A percentile compares a stretch with the other conserved stretches of the same genome.
phyloP scores from a whole-genome alignment of 2,888 invertebrate species.

The Drosophila mettleri region DNA sequence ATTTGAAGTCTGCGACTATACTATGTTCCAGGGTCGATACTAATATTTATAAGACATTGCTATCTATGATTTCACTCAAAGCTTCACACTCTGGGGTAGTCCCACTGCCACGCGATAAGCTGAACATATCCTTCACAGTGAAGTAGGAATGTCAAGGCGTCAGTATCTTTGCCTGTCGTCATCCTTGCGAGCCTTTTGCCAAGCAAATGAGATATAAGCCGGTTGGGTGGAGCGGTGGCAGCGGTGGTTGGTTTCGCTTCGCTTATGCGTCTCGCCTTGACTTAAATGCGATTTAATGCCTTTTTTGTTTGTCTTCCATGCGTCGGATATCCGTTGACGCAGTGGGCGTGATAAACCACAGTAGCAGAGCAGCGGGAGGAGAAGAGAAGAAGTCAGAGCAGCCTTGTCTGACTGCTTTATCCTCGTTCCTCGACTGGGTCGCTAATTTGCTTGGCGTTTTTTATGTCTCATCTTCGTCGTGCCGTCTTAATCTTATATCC shows the following conservation, averaged over 20 bases:
- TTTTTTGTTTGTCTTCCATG: conserved; percentile 81
- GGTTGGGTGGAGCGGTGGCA: conserved; percentile 1
- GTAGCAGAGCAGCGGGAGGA: conserved; percentile 1
- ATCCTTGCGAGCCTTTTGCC: conserved; percentile 30
- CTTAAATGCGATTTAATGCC: conserved; percentile 83
- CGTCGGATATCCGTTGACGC: conserved; percentile 78
- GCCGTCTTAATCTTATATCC: conserved; percentile 79
- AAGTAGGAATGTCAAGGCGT: conserved; percentile 33
- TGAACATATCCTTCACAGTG: conserved; percentile 38
- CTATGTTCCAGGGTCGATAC: conserved; percentile 10
- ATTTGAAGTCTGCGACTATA: background rate
- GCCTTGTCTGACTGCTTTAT: conserved; percentile 31
- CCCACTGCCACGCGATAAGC: conserved; percentile 35
- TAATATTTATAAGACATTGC: conserved; percentile 13
- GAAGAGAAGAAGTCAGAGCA: conserved; percentile 12
- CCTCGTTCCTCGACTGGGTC: conserved; percentile 22
- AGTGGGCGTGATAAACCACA: conserved; percentile 78
- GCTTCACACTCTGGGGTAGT: conserved; percentile 2
- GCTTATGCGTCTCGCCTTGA: conserved; percentile 53
- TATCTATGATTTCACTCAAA: background rate
- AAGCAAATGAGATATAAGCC: conserved; percentile 60
- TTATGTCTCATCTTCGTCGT: conserved; percentile 68
- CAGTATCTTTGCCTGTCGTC: conserved; percentile 29
- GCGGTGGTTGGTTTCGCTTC: conserved; percentile 28
- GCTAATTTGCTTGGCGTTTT: conserved; percentile 78